Base-by-base conservation (phyloP, 64 coral and sea anemone genomes). In the Montipora capricornis region DNA sequence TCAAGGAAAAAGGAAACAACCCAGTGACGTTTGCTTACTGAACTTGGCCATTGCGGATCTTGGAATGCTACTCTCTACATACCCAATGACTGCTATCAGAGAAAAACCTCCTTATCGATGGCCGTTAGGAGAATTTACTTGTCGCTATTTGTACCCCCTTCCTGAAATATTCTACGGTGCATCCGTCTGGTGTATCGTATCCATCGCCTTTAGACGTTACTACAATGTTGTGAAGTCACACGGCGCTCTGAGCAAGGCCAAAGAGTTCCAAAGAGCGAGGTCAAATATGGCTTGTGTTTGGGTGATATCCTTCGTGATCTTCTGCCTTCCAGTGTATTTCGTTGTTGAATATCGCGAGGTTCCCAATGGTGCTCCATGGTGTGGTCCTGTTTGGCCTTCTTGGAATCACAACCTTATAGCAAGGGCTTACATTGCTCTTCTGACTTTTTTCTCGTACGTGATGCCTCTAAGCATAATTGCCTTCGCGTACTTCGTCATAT, bases 11-110 rank as follows among this genome's bases (percentile, higher is more conserved):
- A 83, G 47, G 80, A 88, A 78, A 73, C 81, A 67, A 24, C 62
- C 74, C 4, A 79, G 68, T 5, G 81, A 89, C n/a, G 55, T 82
- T 12, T 94, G 83, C 46, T 76, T 90, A n/a, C 87, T 64, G 3
- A 82, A 67, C 37, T 67, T 94, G 52, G 93, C 93, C 47, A 59
- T 84, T 67, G 93, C 93, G 17, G 93, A 94, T 67, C 57, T 94
- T 5, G 93, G 93, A 58, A 20, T 73, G 17, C 48, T 94, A 9
- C 50, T 94, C 4, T 16, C 90, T 6, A 83, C 74, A 29, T 89
- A 90, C 51, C 93, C 93, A 7, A 7, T 94, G 24, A 67, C 57
- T 17, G 45, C 69, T 44, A 86, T 94, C 26, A 89, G 80, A 49
- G 70, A 89, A 73, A 24, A 83, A 20, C 20, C 67, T 13, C 75